Evolutionary conservation across 2,888 invertebrate species (phyloP).

Genomic region (Coelogynopora nodosa): DNA sequence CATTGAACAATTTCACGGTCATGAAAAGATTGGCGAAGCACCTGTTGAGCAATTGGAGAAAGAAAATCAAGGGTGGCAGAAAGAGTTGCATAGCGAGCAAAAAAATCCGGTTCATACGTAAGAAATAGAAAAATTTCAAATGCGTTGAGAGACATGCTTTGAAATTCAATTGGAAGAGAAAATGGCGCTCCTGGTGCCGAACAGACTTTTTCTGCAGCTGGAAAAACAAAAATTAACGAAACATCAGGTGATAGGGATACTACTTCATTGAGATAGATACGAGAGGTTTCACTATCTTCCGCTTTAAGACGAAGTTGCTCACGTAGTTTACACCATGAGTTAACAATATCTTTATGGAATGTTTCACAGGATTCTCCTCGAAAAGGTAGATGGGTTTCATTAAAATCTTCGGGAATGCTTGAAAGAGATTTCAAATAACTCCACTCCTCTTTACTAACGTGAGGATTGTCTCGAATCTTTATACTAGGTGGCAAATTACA

Average conservation of each 20-base stretch:
- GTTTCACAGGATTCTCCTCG: neutral
- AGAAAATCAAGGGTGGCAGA: slow-evolving; percentile 25
- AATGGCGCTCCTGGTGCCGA: neutral
- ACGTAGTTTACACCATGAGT: neutral
- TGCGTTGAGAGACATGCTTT: neutral
- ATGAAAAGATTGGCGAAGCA: slow-evolving; percentile 17
- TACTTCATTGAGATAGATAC: slow-evolving; percentile 26
- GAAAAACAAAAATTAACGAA: slow-evolving; percentile 35
- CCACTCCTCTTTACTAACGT: slow-evolving; percentile 78
- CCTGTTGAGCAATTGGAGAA: slow-evolving; percentile 40
- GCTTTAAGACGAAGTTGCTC: neutral
- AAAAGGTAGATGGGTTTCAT: neutral
- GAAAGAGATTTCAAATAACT: neutral
- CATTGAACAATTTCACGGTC: slow-evolving; percentile 16
- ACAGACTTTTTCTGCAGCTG: slow-evolving; percentile 23
- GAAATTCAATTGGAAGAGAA: slow-evolving; percentile 14
- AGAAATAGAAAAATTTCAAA: slow-evolving; percentile 27
- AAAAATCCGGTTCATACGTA: neutral
- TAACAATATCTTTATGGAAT: slow-evolving; percentile 27
- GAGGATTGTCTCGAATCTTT: slow-evolving; percentile 86
- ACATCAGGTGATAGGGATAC: neutral
- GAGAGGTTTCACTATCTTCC: neutral
- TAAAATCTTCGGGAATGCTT: neutral
- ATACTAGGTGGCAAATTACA: slow-evolving; percentile 92
- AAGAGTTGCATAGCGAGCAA: neutral